These are phyloP conservation scores for Zophobas morio DNA, from an alignment of 1,140 invertebrate genomes.

Conservation along the genomic window DNA sequence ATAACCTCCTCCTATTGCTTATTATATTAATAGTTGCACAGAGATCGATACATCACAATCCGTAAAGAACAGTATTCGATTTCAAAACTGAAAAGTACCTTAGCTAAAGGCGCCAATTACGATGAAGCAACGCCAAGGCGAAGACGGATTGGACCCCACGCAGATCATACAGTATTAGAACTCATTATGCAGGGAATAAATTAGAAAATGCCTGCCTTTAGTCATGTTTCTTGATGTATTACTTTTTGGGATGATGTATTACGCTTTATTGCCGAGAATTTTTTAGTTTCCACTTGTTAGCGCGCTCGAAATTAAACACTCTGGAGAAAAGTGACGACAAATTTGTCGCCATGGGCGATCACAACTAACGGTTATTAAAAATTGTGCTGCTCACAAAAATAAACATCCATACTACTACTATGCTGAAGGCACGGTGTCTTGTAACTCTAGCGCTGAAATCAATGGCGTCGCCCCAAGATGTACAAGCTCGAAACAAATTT, in stretches of 20 bases:
- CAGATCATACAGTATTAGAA: conserved; percentile 58
- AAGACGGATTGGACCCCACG: conserved; percentile 54
- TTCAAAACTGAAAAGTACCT: conserved; percentile 41
- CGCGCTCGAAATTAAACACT: conserved; percentile 29
- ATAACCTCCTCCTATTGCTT: not conserved
- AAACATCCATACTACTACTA: not conserved
- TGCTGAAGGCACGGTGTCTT: not conserved
- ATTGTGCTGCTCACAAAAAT: conserved; percentile 5
- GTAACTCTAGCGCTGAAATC: too few relatives aligned
- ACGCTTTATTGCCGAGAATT: conserved; percentile 37
- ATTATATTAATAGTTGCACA: conserved; percentile 28
- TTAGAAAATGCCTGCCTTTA: conserved; percentile 58
- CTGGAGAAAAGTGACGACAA: conserved; percentile 10
- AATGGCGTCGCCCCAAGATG: too few relatives aligned
- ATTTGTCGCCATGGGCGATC: conserved; percentile 1
- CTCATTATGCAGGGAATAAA: conserved; percentile 58
- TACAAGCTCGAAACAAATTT: too few relatives aligned
- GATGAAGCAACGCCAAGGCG: conserved; percentile 45
- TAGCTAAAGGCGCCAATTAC: conserved; percentile 54
- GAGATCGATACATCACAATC: conserved; percentile 27
- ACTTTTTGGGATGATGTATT: conserved; percentile 41
- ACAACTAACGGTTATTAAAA: conserved; percentile 15
- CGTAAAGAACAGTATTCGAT: conserved; percentile 38
- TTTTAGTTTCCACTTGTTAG: conserved; percentile 36
- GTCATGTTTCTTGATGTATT: conserved; percentile 55